Evolutionary conservation across 2,888 invertebrate genomes (phyloP), one percentile per base, ranked within the genome.

Genomic region (Lysandra bellargus): DNA sequence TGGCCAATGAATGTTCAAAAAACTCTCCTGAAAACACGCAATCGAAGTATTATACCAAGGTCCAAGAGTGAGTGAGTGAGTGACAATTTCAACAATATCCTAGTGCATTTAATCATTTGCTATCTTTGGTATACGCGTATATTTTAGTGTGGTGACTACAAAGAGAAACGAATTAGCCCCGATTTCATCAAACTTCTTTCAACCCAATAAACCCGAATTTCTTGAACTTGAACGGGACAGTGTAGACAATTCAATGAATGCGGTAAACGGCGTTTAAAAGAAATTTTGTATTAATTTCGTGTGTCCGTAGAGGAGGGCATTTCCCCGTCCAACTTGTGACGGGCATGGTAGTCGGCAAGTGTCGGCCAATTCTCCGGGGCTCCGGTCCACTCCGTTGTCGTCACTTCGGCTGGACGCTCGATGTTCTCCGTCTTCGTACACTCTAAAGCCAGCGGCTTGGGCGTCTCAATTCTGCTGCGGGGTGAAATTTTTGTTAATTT

Each of bases 231-330:
- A 53, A 14, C 53, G 14, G 53, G 40, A 6, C 40, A 40, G 6
- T 40, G 57, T 57, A 57, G 57, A 17, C 57, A 17, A 57, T 17
- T 17, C 57, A 57, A 57, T 17, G 14, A 57, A 57, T 57, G 17
- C 57, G 14, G 14, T 14, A 4, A 53, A 17, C 57, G 14, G 14
- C 17, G 53, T 53, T 53, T 44, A 44, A 44, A 44, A 44, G 9
- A 49, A 9, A 17, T 17, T 1, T 4, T 57, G 17, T 6, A 95
- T 91, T 87, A 95, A 84, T 95, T 95, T 84, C 94, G 93, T 0
- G 94, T 86, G 84, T 95, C 93, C 0, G 95, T 95, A 23, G 95
- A 95, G 33, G 95, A 95, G 0, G 95, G 95, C 76, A 93, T 93
- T 83, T 95, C 95, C 33, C 93, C 93, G 73, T 95, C 95, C 78